Percentiles rank a stretch among this genome's conserved stretches.
phyloP scores from a whole-genome alignment of 2,888 invertebrate species.

The Zygogramma bicolorata region DNA sequence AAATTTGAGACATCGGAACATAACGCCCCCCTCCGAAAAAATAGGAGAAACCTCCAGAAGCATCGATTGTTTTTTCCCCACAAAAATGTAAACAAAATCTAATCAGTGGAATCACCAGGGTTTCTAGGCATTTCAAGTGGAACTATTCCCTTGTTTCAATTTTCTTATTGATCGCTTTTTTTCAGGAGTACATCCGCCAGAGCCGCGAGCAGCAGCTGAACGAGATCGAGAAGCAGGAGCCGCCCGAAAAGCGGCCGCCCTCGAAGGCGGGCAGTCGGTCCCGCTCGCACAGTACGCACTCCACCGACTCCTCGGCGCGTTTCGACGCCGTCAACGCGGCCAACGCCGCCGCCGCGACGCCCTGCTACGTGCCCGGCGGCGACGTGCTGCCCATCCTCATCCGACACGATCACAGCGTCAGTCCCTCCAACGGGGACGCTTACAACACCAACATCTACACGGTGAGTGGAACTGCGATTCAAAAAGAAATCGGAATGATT shows the following conservation, averaged over 20 bases:
- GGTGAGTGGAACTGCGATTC: slow-evolving; percentile 46
- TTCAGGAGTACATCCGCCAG: slow-evolving; percentile 80
- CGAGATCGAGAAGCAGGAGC: slow-evolving; percentile 69
- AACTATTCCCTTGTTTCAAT: too few relatives aligned
- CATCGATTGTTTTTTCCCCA: too few relatives aligned
- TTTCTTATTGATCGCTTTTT: too few relatives aligned
- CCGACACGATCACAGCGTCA: slow-evolving; percentile 57
- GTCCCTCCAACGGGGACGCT: slow-evolving; percentile 58
- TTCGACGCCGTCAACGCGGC: slow-evolving; percentile 49
- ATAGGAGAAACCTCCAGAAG: too few relatives aligned
- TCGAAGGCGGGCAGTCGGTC: slow-evolving; percentile 46
- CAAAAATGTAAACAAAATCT: too few relatives aligned
- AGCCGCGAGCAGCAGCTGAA: slow-evolving; percentile 85
- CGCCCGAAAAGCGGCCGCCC: slow-evolving; percentile 40
- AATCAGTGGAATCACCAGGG: too few relatives aligned
- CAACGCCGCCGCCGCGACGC: slow-evolving; percentile 57
- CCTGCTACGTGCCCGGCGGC: slow-evolving; percentile 68
- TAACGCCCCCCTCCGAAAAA: too few relatives aligned
- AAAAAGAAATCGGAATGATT: too few relatives aligned
- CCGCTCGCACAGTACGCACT: slow-evolving; percentile 58
- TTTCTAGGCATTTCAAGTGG: too few relatives aligned
- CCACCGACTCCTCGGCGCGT: slow-evolving; percentile 54
- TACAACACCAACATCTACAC: slow-evolving; percentile 59
- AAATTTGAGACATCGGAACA: too few relatives aligned
- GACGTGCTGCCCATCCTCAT: slow-evolving; percentile 65